These are phyloP conservation scores for Thermophis baileyi DNA, from an alignment of 2,113 vertebrate species.

Conservation along the genomic window DNA sequence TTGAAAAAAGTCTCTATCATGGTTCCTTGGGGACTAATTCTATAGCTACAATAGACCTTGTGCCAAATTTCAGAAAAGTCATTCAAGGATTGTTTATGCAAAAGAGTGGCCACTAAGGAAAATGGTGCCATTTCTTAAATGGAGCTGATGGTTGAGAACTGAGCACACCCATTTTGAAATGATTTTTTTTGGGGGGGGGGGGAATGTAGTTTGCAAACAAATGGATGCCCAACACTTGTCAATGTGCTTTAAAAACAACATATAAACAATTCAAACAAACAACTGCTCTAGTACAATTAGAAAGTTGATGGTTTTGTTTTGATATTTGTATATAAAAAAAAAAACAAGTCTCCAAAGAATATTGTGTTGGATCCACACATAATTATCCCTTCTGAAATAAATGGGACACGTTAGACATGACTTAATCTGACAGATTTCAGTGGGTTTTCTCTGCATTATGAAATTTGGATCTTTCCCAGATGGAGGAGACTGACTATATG, in stretches of 20 bases:
- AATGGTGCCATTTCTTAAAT: background rate
- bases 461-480: background rate
- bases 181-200: background rate
- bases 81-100: background rate
- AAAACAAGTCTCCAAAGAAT: background rate
- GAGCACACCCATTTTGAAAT: background rate
- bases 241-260: background rate
- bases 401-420: background rate
- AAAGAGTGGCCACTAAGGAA: background rate
- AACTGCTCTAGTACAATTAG: background rate
- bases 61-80: background rate
- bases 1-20: background rate
- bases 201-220: background rate
- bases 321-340: background rate
- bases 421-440: background rate
- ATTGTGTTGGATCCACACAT: background rate
- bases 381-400: background rate
- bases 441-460: background rate
- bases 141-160: background rate
- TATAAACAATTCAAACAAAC: background rate
- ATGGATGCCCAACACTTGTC: background rate
- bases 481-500: conserved; percentile 12
- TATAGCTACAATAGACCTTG: background rate
- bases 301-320: background rate
- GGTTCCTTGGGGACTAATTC: background rate